These are phyloP conservation scores for Anabacerthia variegaticeps DNA, from an alignment of 2,797 vertebrate species.

Conservation along the genomic window DNA sequence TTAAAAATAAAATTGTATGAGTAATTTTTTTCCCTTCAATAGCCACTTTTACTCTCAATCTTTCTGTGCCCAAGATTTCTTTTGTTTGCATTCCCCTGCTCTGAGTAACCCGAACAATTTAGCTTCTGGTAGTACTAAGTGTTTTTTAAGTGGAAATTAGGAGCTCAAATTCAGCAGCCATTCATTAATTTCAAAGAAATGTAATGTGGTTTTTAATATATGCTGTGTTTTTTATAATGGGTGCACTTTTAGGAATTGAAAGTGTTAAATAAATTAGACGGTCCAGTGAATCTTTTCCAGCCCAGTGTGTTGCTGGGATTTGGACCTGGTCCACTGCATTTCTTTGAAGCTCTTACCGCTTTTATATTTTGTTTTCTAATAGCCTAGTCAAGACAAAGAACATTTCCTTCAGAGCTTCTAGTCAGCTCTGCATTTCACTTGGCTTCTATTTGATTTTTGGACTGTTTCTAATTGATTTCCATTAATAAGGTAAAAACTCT, in stretches of 20 bases:
- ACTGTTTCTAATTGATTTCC: constrained; percentile 68
- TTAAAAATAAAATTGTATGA: neutral
- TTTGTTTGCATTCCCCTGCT: constrained; percentile 5
- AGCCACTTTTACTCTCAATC: neutral
- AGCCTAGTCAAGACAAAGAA: constrained; percentile 70
- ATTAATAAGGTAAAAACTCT: constrained; percentile 49
- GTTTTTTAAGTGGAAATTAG: neutral
- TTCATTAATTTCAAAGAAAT: constrained; percentile 13
- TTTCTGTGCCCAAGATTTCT: neutral
- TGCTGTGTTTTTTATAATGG: neutral
- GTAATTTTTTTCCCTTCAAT: neutral
- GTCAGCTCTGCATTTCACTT: constrained; percentile 39
- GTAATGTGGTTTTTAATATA: neutral
- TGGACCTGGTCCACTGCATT: constrained; percentile 56
- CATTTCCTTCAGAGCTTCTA: constrained; percentile 57
- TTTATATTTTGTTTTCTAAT: constrained; percentile 70
- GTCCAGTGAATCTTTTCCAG: constrained; percentile 57
- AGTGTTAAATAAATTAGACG: constrained; percentile 46
- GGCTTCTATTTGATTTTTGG: constrained; percentile 52
- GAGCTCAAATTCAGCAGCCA: neutral
- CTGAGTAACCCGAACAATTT: neutral
- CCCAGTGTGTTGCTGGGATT: constrained; percentile 37
- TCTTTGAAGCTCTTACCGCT: constrained; percentile 69
- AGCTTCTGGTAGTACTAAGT: neutral
- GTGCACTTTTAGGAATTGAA: constrained; percentile 14